Base-by-base conservation (phyloP, 2,797 vertebrate species). In the Centropyge bicolor region DNA sequence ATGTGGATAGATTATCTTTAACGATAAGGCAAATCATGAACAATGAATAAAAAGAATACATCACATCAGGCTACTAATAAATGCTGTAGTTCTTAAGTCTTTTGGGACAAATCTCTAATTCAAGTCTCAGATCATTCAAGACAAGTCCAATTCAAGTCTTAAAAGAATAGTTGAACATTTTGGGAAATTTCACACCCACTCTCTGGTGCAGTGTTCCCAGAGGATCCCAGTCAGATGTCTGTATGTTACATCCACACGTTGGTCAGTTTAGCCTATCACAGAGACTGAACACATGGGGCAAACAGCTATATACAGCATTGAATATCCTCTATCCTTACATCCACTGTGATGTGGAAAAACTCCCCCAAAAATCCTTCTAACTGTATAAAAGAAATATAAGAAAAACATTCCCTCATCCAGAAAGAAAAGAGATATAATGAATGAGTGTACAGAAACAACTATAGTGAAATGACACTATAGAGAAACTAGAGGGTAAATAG, bases 1-100 rank as follows among this genome's bases (percentile, higher is more conserved):
- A 55, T 64, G 69, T 36, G 41, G 59, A 64, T 51, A 49, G 27
- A 48, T 59, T 38, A 40, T 52, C 2, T 74, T 75, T 49, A 62
- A 43, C 20, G 35, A 19, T 48, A 48, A 61, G 36, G 54, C 16
- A 80, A 74, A 69, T 43, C 0, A 40, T 45, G 10, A 64, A 41
- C 22, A 56, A 81, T 17, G 8, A 55, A 73, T 66, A 38, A 27
- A 54, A 69, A 54, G 17, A 79, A 66, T 4, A 51, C 22, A 57
- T 65, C 16, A 14, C 12, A 69, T 49, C 17, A 70, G 19, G 51
- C 48, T 22, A 17, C 14, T 24, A 57, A 74, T 4, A 60, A 61
- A 70, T 46, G 52, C 35, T 36, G 40, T 22, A 63, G 52, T 20
- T 56, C 14, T 52, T 8, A 48, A 66, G 64, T 38, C 9, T 41